Percentiles rank a stretch among this genome's conserved stretches.
Conservation (phyloP, 2,888 invertebrate species). For the Rutpela maculata region DNA sequence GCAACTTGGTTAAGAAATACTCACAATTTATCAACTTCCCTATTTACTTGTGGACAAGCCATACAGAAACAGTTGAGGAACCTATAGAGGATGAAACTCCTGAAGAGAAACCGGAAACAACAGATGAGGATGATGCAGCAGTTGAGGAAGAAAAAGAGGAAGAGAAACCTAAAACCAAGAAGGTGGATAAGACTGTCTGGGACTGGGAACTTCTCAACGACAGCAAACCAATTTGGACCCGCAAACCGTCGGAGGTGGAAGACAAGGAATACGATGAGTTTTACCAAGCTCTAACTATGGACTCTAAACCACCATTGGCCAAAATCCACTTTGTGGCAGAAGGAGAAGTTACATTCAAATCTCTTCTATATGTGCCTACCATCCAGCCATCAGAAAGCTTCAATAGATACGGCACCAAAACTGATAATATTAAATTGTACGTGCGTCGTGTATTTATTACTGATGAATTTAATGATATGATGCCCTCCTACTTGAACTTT, state of each 20-base stretch:
- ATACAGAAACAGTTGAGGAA: constrained; percentile 86
- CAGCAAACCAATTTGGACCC: constrained; percentile 99
- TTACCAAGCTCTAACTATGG: constrained; percentile 96
- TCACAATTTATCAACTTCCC: constrained; percentile 99
- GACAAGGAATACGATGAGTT: constrained; percentile 96
- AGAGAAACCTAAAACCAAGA: constrained; percentile 88
- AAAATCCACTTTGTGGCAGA: constrained; percentile 98
- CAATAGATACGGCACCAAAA: constrained; percentile 93
- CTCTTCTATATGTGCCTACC: constrained; percentile 94
- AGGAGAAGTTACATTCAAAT: constrained; percentile 99
- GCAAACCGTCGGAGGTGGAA: constrained; percentile 89
- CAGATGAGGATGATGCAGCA: constrained; percentile 77
- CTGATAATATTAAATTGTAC: constrained; percentile 96
- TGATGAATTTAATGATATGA: constrained; percentile 99
- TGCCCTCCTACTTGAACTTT: constrained; percentile 98
- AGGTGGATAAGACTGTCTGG: constrained; percentile 95
- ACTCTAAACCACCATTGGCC: constrained; percentile 87
- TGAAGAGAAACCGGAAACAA: constrained; percentile 77
- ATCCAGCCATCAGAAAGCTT: constrained; percentile 94
- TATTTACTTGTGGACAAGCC: constrained; percentile 92
- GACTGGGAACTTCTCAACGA: constrained; percentile 98
- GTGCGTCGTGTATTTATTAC: constrained; percentile 99
- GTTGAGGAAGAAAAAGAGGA: constrained; percentile 86
- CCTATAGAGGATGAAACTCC: constrained; percentile 74
- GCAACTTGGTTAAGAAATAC: constrained; percentile 95